Percentiles rank a stretch among this genome's conserved stretches.
Evolutionary conservation across 1,140 invertebrate species (phyloP).

Genomic region (Drosophila micromelanica): DNA sequence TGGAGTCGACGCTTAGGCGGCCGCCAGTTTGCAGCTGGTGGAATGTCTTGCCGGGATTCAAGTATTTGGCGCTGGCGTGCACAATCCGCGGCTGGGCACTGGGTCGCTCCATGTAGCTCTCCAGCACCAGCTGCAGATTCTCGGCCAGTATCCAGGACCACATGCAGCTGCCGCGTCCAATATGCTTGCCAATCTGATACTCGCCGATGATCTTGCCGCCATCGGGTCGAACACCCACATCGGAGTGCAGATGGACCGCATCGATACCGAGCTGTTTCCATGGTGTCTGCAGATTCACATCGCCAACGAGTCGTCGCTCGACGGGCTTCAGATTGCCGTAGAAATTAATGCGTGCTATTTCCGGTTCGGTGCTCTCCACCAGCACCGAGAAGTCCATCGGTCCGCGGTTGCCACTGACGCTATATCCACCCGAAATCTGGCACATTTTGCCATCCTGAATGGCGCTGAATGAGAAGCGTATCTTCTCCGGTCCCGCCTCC

Average conservation of each 20-base stretch:
- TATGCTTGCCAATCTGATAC: constrained; percentile 65
- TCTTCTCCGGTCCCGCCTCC: constrained; percentile 54
- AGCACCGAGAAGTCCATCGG: constrained; percentile 71
- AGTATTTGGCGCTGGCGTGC: constrained; percentile 83
- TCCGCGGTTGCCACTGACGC: constrained; percentile 39
- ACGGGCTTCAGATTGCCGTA: constrained; percentile 57
- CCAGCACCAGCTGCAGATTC: constrained; percentile 84
- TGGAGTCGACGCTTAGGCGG: constrained; percentile 85
- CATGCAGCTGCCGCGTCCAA: constrained; percentile 62
- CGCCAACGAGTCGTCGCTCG: constrained; percentile 44
- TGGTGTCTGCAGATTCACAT: constrained; percentile 69
- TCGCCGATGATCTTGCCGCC: constrained; percentile 57
- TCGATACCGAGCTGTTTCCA: constrained; percentile 79
- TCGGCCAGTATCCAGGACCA: constrained; percentile 83
- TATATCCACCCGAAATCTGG: constrained; percentile 76
- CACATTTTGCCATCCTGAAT: constrained; percentile 77
- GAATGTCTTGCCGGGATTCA: constrained; percentile 85
- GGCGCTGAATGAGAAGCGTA: constrained; percentile 72
- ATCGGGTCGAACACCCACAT: constrained; percentile 38
- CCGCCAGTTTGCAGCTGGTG: constrained; percentile 85
- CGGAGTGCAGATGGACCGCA: constrained; percentile 62
- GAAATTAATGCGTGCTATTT: constrained; percentile 71
- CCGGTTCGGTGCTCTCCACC: constrained; percentile 72
- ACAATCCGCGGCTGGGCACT: constrained; percentile 58
- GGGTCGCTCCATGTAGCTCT: constrained; percentile 80